phyloP scores from a whole-genome alignment of 2,797 vertebrate genomes.

The Smutsia gigantea region DNA sequence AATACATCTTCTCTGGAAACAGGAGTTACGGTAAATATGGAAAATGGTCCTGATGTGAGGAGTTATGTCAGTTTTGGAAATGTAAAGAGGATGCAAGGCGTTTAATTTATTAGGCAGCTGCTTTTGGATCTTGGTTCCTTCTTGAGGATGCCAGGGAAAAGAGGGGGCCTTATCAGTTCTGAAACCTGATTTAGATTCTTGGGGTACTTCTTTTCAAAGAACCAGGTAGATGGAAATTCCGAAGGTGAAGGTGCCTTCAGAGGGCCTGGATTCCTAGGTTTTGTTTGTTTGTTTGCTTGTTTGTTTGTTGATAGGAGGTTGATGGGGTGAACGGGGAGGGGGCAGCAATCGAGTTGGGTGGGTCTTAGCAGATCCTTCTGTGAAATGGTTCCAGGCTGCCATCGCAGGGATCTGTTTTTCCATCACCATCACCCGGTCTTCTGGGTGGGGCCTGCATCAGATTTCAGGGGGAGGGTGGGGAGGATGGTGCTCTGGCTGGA shows the following conservation, averaged over 20 bases:
- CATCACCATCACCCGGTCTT: constrained; percentile 71
- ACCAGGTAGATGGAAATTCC: not conserved
- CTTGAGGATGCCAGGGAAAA: not conserved
- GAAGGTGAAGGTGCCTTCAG: constrained; percentile 27
- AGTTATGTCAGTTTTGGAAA: constrained; percentile 49
- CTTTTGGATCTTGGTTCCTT: constrained; percentile 30
- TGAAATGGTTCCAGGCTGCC: constrained; percentile 63
- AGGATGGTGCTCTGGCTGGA: constrained; percentile 62
- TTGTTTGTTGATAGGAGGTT: not conserved
- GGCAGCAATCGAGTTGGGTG: not conserved
- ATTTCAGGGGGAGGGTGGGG: constrained; percentile 75
- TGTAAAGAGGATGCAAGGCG: not conserved
- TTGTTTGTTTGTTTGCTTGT: not conserved
- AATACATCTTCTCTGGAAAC: constrained; percentile 5
- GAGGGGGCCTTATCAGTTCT: not conserved
- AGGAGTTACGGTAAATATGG: not conserved
- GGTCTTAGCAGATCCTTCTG: constrained; percentile 59
- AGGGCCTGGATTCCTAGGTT: not conserved
- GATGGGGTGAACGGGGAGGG: too few relatives aligned
- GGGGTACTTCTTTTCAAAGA: constrained; percentile 31
- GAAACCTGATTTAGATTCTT: constrained; percentile 44
- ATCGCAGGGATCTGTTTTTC: constrained; percentile 73
- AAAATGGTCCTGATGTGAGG: constrained; percentile 18
- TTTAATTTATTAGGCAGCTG: constrained; percentile 13
- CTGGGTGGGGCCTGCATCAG: constrained; percentile 74